Evolutionary conservation across 2,113 vertebrate species (phyloP).

Genomic region (Aegotheles bennettii): DNA sequence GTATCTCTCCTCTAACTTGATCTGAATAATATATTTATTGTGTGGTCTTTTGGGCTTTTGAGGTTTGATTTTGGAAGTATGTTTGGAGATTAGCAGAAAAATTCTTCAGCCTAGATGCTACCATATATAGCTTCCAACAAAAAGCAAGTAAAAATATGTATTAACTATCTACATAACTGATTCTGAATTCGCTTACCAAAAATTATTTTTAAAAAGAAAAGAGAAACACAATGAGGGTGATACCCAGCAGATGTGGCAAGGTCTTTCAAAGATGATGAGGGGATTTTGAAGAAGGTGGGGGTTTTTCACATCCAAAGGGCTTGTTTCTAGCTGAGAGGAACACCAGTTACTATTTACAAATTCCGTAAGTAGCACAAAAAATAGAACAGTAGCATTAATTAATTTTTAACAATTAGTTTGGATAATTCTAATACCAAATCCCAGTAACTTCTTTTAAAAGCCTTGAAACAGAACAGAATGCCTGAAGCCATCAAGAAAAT

Average conservation of each 20-base stretch:
- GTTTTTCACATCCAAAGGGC: not conserved
- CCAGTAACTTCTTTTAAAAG: not conserved
- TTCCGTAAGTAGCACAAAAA: not conserved
- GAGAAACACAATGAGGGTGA: rapidly evolving
- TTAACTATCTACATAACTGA: not conserved
- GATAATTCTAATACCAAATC: not conserved
- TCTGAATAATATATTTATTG: not conserved
- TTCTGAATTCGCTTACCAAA: not conserved
- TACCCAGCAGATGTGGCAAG: not conserved
- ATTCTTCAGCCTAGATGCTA: not conserved
- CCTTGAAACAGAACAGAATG: not conserved
- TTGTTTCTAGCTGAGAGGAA: not conserved
- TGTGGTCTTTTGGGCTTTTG: not conserved
- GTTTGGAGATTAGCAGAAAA: not conserved
- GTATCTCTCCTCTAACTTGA: not conserved
- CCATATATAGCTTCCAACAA: rapidly evolving
- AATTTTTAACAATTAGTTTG: not conserved
- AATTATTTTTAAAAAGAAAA: not conserved
- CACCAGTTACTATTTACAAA: not conserved
- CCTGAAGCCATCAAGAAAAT: not conserved
- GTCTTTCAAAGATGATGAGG: not conserved
- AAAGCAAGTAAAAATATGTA: not conserved
- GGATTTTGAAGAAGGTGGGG: not conserved
- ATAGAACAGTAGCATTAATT: not conserved
- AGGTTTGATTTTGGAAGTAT: not conserved